Percentiles rank a stretch among this genome's conserved stretches.
Conservation (phyloP, 2,113 vertebrate species). For the Misgurnus anguillicaudatus region DNA sequence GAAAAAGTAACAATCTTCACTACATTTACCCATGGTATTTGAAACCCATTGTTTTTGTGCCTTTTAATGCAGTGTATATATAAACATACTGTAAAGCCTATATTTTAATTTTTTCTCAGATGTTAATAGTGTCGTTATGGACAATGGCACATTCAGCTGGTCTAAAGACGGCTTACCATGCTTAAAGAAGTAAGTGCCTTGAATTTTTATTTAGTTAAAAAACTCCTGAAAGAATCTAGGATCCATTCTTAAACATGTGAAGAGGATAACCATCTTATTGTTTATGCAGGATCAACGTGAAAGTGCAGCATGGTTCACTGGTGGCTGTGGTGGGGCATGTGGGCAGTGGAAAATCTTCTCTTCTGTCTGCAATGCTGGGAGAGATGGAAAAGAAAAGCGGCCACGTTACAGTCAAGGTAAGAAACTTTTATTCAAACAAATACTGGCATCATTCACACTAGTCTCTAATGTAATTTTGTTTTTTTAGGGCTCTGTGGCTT, state of each 20-base stretch:
- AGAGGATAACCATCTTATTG: background rate
- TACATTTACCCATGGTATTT: too few relatives aligned
- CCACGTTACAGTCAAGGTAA: constrained; percentile 69
- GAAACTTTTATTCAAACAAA: constrained; percentile 1
- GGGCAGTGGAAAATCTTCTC: constrained; percentile 77
- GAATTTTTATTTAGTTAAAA: background rate
- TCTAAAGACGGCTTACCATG: constrained; percentile 72
- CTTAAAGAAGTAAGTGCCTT: constrained; percentile 75
- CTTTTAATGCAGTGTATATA: background rate
- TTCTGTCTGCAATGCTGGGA: constrained; percentile 76
- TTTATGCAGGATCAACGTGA: constrained; percentile 66
- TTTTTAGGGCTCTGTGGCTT: constrained; percentile 76
- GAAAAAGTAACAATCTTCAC: too few relatives aligned
- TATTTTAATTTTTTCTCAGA: constrained; percentile 50
- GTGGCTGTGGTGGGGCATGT: constrained; percentile 74
- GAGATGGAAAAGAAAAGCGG: constrained; percentile 76
- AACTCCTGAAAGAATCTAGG: background rate
- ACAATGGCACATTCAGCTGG: constrained; percentile 83
- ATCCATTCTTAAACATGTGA: background rate
- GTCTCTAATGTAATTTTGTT: background rate
- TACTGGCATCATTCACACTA: constrained; percentile 2
- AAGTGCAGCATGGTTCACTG: constrained; percentile 67
- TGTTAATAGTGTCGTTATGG: constrained; percentile 67
- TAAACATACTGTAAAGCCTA: background rate
- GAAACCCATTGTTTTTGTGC: too few relatives aligned